Base-by-base conservation (phyloP, 2,888 invertebrate species). In the Eupithecia abbreviata region DNA sequence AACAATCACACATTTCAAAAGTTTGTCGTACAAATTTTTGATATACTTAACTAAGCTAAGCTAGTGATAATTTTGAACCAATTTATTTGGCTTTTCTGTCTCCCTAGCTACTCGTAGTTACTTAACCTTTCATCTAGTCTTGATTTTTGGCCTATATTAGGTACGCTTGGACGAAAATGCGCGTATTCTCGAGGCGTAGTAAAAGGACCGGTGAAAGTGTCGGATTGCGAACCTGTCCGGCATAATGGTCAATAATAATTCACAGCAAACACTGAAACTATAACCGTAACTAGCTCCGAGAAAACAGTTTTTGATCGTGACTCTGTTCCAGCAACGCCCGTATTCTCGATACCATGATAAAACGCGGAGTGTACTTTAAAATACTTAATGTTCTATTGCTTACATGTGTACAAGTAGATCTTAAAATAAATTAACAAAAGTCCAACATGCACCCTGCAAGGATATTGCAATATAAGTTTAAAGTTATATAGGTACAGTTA, bases 241-340 rank as follows among this genome's bases (percentile, higher is more conserved):
- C 77, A 78, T 82, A 82, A 84, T 82, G 81, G 81, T 69, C 81
- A 81, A 79, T 81, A 81, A 83, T 83, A 84, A 82, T 80, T 83
- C 82, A 75, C 79, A 77, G 82, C 82, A 81, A 81, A 81, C 81
- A 82, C 81, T 80, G 80, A 81, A 81, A 83, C 82, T 81, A 84
- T 83, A 83, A 83, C 76, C 80, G 81, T 81, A 81, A 82, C 81
- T 83, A 75, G 77, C 75, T 80, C 65, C 73, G 81, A 80, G 80
- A 80, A 77, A 83, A 84, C 84, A 80, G 82, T 82, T 82, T 84
- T 86, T 81, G 81, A 80, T 81, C 87, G 87, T 87, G 87, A 87
- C 85, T 85, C 74, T 79, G 80, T 84, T 84, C 82, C 84, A 83
- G 84, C 82, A 81, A 58, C 43, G 45, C n/a, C 67, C 67, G 45